phyloP scores from a whole-genome alignment of 2,888 invertebrate genomes.

The Stenolophus ochropezus region DNA sequence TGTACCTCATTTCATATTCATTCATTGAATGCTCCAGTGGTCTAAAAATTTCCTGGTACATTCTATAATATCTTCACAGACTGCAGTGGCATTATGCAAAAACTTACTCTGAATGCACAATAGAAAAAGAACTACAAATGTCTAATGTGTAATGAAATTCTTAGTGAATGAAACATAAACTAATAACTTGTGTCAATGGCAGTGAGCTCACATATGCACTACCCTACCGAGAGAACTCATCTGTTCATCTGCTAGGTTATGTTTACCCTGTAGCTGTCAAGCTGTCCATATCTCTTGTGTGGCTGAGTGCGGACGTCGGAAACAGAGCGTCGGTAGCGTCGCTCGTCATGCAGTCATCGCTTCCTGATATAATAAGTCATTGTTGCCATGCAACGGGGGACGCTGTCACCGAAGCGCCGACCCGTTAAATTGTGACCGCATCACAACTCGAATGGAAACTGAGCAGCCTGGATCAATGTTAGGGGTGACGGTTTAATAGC shows the following conservation, averaged over 20 bases:
- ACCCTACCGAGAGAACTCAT: too few relatives aligned
- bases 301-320: conserved; percentile 49
- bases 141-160: too few relatives aligned
- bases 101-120: too few relatives aligned
- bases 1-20: too few relatives aligned
- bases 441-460: conserved; percentile 56
- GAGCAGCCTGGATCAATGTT: conserved; percentile 52
- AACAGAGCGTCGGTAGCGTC: conserved; percentile 39
- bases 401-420: conserved; percentile 50
- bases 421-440: conserved; percentile 61
- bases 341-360: conserved; percentile 18
- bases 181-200: too few relatives aligned
- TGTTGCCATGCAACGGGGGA: conserved; percentile 44
- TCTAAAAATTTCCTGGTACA: too few relatives aligned
- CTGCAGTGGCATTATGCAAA: too few relatives aligned
- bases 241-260: not conserved
- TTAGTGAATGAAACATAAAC: too few relatives aligned
- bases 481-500: conserved; percentile 29
- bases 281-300: conserved; percentile 31
- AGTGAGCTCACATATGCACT: too few relatives aligned
- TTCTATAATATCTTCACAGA: too few relatives aligned
- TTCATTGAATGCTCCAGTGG: too few relatives aligned
- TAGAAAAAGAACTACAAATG: too few relatives aligned
- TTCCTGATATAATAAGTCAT: conserved; percentile 57
- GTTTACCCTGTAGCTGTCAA: conserved; percentile 55